Evolutionary conservation across 2,888 invertebrate genomes (phyloP), one percentile per base, ranked within the genome.

Genomic region (Hermaeophaga mercurialis): DNA sequence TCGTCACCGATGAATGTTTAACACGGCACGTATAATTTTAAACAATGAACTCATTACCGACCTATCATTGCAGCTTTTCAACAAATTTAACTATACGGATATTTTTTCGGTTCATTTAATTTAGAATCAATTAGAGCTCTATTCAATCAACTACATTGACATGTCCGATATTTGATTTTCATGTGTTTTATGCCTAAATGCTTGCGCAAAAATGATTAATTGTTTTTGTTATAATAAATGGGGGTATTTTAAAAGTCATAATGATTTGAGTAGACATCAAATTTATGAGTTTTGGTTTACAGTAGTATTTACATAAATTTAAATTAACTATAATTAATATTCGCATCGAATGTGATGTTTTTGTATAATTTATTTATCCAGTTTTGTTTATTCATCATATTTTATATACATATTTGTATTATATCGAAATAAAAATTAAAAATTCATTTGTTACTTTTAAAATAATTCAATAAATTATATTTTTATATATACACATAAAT

Each of bases 1-100:
- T n/a, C n/a, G n/a, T n/a, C n/a, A n/a, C n/a, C n/a, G n/a, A n/a
- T n/a, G n/a, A n/a, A n/a, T n/a, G n/a, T n/a, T n/a, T n/a, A n/a
- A n/a, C n/a, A n/a, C n/a, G n/a, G n/a, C n/a, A n/a, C n/a, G n/a
- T 24, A 34, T 52, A 28, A 43, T 15, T 34, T 19, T 17, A 34
- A 52, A 52, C 52, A 52, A 52, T 52, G 52, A 43, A 52, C 24
- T 44, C 52, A 52, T 52, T 52, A 52, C 43, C 11, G 43, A 31
- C 33, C 24, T 39, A 14, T 39, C 26, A n/a, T 39, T 26, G 26
- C 19, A 18, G 31, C 11, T 50, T 41, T 31, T 33, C 43, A 34
- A 22, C 34, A 44, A 43, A 50, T 50, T 50, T 50, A 50, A 52
- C 52, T 34, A 31, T 33, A n/a, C 24, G 41, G 22, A 24, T 43